Evolutionary conservation across 2,888 invertebrate genomes (phyloP), one percentile per base, ranked within the genome.

Genomic region (Tetranychus piercei): DNA sequence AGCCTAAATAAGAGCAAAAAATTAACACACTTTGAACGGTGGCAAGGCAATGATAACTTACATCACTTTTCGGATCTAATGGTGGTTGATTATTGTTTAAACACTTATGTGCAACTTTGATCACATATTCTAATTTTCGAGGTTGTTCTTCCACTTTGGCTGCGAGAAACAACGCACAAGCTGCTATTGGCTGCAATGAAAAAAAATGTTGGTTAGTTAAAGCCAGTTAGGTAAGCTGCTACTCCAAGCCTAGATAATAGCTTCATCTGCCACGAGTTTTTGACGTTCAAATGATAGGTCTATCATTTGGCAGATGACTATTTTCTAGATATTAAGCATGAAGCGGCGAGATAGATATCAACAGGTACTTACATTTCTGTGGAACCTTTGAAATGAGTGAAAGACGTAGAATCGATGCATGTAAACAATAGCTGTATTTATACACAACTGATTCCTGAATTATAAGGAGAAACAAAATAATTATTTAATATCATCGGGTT

Each of bases 361-460:
- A 34, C 5, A 5, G 34, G 71, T 22, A 82, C 83, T 82, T 80
- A 84, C 84, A 84, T 94, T 91, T 82, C 94, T 88, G 84, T 94
- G 92, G 83, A 96, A 97, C 82, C 91, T 90, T 74, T 91, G 89
- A 85, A 99, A 93, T 20, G 96, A 94, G 83, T 97, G 96, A 85
- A 93, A 95, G 85, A 96, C 94, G 85, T 95, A 99, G 85, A 97
- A 99, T 75, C 97, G 88, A 84, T 99, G 97, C 95, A 97, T 95
- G 82, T 97, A 97, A 75, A 97, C 96, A 81, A 96, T 96, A 55
- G 96, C 97, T 77, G 96, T 96, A 85, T 96, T 97, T 84, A 96
- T 96, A 83, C 96, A 96, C 85, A 96, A 85, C 85, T 96, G 96
- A 72, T 93, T 91, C 84, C 87, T 84, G 81, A 71, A 64, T 22